Evolutionary conservation across 2,888 invertebrate genomes (phyloP), one percentile per base, ranked within the genome.

Genomic region (Shargacucullia verbasci): DNA sequence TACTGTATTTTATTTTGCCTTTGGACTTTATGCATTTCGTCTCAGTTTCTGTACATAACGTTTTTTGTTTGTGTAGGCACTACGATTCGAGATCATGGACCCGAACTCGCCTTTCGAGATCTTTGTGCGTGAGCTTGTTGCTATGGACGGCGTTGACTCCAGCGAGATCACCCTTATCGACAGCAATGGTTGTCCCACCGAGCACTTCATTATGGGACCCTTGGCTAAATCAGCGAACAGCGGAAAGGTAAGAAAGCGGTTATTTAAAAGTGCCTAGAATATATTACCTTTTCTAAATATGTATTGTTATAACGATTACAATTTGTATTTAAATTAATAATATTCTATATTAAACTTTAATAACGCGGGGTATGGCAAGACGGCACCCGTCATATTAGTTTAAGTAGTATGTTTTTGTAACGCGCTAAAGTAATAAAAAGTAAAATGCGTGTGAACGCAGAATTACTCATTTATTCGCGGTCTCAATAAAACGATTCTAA

Each of bases 71-170:
- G 76, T 83, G 25, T 76, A 94, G 94, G 97, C 98, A 33, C 95
- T 98, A 54, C 96, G 97, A 85, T 98, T 98, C 94, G 98, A 98
- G 92, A 98, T 98, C 81, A 95, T 98, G 88, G 98, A 98, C 88
- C 97, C 96, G 82, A 97, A 98, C 93, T 98, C 98, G 81, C 98
- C 98, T 29, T 99, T 98, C 94, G 98, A 99, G 93, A 98, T 99
- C 83, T 98, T 99, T 87, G 98, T 99, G 31, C 96, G 98, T 65
- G 98, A 99, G 91, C 95, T 99, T 82, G 98, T 98, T 57, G 98
- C 98, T 52, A 97, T 98, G 97, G 98, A 99, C 86, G 98, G 98
- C 48, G 97, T 97, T 46, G 98, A 98, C 87, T 97, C 97, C 75
- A 98, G 97, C 84, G 98, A 98, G 94, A 98, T 98, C 79, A 97